These are phyloP conservation scores for Chondrosia reniformis DNA, from an alignment of 37 sponge, comb jelly and placozoan genomes.

Conservation along the genomic window DNA sequence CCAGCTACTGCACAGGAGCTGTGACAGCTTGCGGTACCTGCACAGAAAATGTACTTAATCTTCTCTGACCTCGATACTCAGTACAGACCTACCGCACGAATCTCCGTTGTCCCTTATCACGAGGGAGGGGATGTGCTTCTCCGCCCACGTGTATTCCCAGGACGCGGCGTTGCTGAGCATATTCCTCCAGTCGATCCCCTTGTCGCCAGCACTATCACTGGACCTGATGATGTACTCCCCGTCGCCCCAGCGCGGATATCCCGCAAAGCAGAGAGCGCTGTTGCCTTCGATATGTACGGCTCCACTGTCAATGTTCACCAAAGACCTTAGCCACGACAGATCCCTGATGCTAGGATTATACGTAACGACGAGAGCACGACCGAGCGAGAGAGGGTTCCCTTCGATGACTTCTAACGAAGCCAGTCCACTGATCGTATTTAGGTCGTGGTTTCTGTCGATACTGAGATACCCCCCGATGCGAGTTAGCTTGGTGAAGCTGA, in stretches of 20 bases:
- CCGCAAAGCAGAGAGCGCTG: constrained; percentile 68
- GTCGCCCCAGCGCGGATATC: constrained; percentile 57
- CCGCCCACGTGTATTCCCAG: constrained; percentile 62
- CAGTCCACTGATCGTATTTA: constrained; percentile 25
- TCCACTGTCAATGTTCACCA: constrained; percentile 31
- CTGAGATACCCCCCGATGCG: constrained; percentile 26
- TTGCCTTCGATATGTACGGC: constrained; percentile 74
- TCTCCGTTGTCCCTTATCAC: constrained; percentile 57
- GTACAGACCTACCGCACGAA: constrained; percentile 48
- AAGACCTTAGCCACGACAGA: constrained; percentile 14
- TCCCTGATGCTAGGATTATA: constrained; percentile 39
- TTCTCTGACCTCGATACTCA: no score
- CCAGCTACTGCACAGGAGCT: neutral
- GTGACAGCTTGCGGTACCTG: neutral
- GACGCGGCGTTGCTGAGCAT: neutral
- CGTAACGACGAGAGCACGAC: constrained; percentile 34
- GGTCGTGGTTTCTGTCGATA: constrained; percentile 40
- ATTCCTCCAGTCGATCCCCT: constrained; percentile 71
- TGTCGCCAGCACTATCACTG: constrained; percentile 20
- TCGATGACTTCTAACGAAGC: constrained; percentile 3
- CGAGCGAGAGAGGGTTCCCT: constrained; percentile 24
- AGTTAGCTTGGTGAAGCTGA: constrained; percentile 9
- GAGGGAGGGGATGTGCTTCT: constrained; percentile 43
- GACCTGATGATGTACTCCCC: constrained; percentile 1
- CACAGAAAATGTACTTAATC: neutral